Conservation (phyloP, 2,113 vertebrate species). For the Junco hyemalis region DNA sequence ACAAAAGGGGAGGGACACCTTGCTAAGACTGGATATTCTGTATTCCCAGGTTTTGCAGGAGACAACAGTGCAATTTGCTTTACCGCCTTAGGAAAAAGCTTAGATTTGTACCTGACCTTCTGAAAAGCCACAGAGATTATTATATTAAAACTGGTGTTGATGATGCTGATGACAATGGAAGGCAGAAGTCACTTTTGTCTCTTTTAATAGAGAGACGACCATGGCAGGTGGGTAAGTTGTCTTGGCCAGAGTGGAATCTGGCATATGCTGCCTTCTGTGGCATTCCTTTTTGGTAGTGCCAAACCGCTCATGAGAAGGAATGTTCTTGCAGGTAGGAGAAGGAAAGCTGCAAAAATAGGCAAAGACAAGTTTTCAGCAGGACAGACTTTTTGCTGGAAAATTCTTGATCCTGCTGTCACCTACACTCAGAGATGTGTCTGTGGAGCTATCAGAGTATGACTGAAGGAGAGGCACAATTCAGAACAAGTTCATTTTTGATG, state of each 20-base stretch:
- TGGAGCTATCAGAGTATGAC: neutral
- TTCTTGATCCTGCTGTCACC: neutral
- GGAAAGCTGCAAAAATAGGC: neutral
- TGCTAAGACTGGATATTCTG: neutral
- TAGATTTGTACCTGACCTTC: neutral
- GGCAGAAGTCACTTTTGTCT: neutral
- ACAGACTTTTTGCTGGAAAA: neutral
- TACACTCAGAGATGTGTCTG: neutral
- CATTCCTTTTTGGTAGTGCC: neutral
- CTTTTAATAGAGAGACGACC: neutral
- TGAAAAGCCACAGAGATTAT: neutral
- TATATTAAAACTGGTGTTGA: neutral
- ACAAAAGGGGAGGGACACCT: neutral
- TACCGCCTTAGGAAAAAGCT: neutral
- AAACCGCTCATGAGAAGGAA: neutral
- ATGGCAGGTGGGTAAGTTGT: neutral
- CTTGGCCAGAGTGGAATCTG: neutral
- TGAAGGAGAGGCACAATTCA: neutral
- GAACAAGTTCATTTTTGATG: neutral
- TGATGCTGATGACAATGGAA: neutral
- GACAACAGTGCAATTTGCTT: neutral
- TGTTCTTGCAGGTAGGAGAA: neutral
- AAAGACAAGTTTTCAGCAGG: neutral
- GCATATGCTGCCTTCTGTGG: neutral
- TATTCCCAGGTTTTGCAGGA: neutral